Evolutionary conservation across 2,113 vertebrate species (phyloP).

Genomic region (Uria lomvia): DNA sequence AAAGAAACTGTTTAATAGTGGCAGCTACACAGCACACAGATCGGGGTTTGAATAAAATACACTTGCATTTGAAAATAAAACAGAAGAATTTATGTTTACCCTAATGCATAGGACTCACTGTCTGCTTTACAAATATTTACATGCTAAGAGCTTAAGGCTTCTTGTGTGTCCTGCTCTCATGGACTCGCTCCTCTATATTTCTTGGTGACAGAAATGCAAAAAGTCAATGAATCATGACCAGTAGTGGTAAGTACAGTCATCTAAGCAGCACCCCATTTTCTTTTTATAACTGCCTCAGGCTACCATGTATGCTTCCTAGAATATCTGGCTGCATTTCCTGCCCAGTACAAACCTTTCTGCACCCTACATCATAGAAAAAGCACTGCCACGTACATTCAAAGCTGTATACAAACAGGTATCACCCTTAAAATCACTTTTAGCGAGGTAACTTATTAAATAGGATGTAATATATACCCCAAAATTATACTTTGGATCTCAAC

Average conservation of each 20-base stretch:
- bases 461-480: too few species aligned
- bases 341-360: neutral
- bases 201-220: neutral
- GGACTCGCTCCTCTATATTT: neutral
- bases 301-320: neutral
- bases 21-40: neutral
- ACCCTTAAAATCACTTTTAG: neutral
- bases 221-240: neutral
- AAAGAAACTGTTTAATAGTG: constrained; percentile 9
- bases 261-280: neutral
- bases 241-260: neutral
- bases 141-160: constrained; percentile 7
- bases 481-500: neutral
- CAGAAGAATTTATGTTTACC: constrained; percentile 25
- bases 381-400: neutral
- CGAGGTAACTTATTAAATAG: neutral
- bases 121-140: constrained; percentile 64
- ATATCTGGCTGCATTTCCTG: neutral
- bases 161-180: constrained; percentile 55
- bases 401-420: neutral
- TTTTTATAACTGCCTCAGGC: neutral
- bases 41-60: neutral
- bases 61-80: neutral
- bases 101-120: neutral
- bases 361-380: neutral